Conservation (phyloP, 1,140 invertebrate species). For the Vanessa tameamea region DNA sequence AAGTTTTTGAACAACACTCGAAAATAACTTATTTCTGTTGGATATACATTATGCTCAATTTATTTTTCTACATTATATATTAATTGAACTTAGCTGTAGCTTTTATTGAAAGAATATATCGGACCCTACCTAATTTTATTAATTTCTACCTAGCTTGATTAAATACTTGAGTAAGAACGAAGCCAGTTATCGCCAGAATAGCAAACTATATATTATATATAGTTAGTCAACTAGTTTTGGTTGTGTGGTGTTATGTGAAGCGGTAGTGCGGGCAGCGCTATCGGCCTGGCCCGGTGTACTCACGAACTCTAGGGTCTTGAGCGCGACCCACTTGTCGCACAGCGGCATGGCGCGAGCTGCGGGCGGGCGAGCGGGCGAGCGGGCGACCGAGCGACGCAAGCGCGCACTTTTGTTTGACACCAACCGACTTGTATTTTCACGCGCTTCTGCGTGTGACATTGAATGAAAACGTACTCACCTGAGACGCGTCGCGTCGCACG, state of each 20-base stretch:
- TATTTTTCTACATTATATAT: too few relatives aligned
- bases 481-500: neutral
- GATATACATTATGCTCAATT: too few relatives aligned
- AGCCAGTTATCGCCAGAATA: too few relatives aligned
- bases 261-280: neutral
- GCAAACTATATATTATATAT: too few relatives aligned
- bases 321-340: constrained; percentile 80
- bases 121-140: too few relatives aligned
- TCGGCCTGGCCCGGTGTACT: constrained; percentile 45
- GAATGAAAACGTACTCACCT: constrained; percentile 32
- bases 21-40: too few relatives aligned
- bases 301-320: constrained; percentile 80
- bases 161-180: too few relatives aligned
- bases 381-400: constrained; percentile 56
- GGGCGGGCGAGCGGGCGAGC: constrained; percentile 49
- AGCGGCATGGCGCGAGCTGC: constrained; percentile 24
- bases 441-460: constrained; percentile 51
- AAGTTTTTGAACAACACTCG: constrained; percentile 2
- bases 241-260: neutral
- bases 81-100: too few relatives aligned
- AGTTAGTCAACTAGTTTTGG: too few relatives aligned
- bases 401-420: constrained; percentile 61
- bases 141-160: too few relatives aligned
- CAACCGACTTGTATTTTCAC: constrained; percentile 43
- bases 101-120: too few relatives aligned